Percentiles rank a stretch among this genome's conserved stretches.
These are phyloP conservation scores for Dynastes grantii DNA, from an alignment of 2,888 invertebrate species.

Conservation along the genomic window DNA sequence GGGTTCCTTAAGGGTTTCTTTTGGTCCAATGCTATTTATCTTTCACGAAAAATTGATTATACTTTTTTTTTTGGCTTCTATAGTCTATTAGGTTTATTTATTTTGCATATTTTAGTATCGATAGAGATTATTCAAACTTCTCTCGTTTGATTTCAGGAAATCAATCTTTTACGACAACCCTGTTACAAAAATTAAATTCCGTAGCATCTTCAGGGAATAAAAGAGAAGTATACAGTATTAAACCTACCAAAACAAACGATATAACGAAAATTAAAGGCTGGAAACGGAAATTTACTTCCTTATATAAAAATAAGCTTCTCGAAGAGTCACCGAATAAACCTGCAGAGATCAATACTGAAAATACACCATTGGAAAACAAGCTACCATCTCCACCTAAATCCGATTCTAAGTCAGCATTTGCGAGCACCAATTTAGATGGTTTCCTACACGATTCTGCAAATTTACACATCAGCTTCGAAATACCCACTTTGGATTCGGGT, in stretches of 20 bases:
- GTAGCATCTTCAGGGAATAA: constrained; percentile 44
- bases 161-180: constrained; percentile 18
- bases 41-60: not conserved
- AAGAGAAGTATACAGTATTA: constrained; percentile 55
- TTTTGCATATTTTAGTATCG: no score
- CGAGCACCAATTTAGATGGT: constrained; percentile 64
- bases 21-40: not conserved
- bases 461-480: constrained; percentile 69
- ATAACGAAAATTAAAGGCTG: constrained; percentile 69
- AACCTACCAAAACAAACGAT: constrained; percentile 66
- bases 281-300: constrained; percentile 57
- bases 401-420: constrained; percentile 47
- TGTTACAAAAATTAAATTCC: not conserved
- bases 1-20: no score
- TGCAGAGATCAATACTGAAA: not conserved
- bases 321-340: not conserved
- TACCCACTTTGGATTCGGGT: constrained; percentile 66
- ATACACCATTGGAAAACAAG: not conserved
- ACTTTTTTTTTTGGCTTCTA: no score
- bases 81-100: no score
- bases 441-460: constrained; percentile 71
- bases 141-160: constrained; percentile 14
- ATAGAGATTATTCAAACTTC: no score
- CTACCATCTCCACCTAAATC: not conserved
- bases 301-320: constrained; percentile 20